Evolutionary conservation across 2,113 vertebrate species (phyloP), one percentile per base, ranked within the genome.

Genomic region (Zootoca vivipara): DNA sequence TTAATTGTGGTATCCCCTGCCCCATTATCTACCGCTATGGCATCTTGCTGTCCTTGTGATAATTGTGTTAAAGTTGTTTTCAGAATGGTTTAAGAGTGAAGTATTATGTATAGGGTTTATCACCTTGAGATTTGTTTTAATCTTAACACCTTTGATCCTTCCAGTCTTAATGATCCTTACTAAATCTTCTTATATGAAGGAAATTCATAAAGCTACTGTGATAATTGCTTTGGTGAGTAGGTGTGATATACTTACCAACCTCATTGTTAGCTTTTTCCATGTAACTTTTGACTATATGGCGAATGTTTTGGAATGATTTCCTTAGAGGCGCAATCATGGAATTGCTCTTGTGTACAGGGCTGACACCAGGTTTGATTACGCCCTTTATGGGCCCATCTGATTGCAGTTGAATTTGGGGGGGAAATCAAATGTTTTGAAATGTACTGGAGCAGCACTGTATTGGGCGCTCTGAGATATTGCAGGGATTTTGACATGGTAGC

Each of bases 81-180:
- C 13, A 18, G 40, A n/a, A 42, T 46, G n/a, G 16, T 22, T 52
- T 52, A 65, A 15, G 15, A 82, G 67, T 40, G 30, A 24, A 2
- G 13, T 62, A 18, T 75, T 85, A 18, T 4, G 7, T 4, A 13
- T n/a, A 78, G 30, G 46, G 18, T 26, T 16, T 13, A 58, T 46
- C 18, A 78, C 28, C 58, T 67, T 86, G 56, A 35, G n/a, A 28
- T 33, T 33, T 58, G 67, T 86, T 91, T 92, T 86, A 92, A 90
- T 77, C 46, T 52, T 52, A 3, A 40, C 40, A 40, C 84, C 38
- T 8, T 35, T 62, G 65, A 3, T n/a, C 1, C 58, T 56, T 73
- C 22, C 28, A 38, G n/a, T 26, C 67, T 69, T 67, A 38, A 78
- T 58, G 22, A 40, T 40, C 35, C 7, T 79, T 56, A 2, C 1